Evolutionary conservation across 2,113 vertebrate species (phyloP).

Genomic region (Erpornis zantholeuca): DNA sequence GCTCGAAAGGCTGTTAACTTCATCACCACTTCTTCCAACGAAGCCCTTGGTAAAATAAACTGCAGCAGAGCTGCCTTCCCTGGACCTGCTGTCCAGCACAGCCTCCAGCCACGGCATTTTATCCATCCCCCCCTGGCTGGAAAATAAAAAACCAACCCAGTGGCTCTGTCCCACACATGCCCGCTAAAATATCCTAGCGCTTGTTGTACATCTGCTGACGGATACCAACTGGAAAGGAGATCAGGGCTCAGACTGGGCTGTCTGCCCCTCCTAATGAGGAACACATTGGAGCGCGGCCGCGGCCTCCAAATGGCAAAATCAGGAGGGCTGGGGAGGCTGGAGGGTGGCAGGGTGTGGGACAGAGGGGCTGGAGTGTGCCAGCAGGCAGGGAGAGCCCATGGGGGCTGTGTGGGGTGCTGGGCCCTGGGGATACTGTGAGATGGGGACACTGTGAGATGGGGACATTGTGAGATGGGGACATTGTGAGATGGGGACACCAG

Average conservation of each 20-base stretch:
- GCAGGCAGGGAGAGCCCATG: not conserved
- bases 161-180: conserved; percentile 37
- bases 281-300: conserved; percentile 19
- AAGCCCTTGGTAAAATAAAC: conserved; percentile 59
- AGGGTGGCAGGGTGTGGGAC: not conserved
- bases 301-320: conserved; percentile 28
- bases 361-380: fast-evolving
- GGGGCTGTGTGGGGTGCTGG: not conserved
- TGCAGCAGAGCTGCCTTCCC: not conserved
- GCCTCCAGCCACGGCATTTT: not conserved
- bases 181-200: conserved; percentile 40
- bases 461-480: no score
- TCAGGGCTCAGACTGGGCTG: conserved; percentile 64
- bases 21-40: conserved; percentile 58
- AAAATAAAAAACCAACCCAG: not conserved
- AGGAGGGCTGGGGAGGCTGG: not conserved
- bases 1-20: conserved; percentile 65
- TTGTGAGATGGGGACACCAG: fast-evolving
- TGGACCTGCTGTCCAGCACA: not conserved
- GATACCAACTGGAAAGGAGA: conserved; percentile 70
- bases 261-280: conserved; percentile 69
- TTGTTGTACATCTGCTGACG: conserved; percentile 63
- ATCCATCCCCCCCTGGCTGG: not conserved
- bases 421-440: fast-evolving
- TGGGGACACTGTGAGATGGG: no score